phyloP scores from a whole-genome alignment of 2,888 invertebrate genomes.

The Aphidius colemani region DNA sequence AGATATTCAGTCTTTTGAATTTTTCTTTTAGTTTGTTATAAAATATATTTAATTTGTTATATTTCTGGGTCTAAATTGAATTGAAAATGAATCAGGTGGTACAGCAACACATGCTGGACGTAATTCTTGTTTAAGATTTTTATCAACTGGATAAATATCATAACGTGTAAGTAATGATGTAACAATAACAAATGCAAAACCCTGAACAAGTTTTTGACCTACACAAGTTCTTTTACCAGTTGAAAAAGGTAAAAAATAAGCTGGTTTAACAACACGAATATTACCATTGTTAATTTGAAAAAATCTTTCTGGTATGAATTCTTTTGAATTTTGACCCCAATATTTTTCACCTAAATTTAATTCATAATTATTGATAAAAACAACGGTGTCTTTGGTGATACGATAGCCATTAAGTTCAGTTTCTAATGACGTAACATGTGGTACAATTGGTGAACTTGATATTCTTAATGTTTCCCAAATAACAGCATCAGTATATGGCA shows the following conservation, averaged over 20 bases:
- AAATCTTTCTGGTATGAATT: conserved; percentile 79
- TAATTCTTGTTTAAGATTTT: conserved; percentile 64
- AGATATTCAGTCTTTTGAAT: not conserved
- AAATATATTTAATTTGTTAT: conserved; percentile 1
- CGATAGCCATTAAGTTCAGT: conserved; percentile 73
- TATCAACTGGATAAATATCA: conserved; percentile 65
- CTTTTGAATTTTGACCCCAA: conserved; percentile 71
- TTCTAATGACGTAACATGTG: conserved; percentile 82
- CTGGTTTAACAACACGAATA: conserved; percentile 62
- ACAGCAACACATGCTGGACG: conserved; percentile 74
- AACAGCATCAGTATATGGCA: conserved; percentile 83
- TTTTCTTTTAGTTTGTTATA: not conserved
- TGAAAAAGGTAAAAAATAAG: conserved; percentile 83
- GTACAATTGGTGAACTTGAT: conserved; percentile 87
- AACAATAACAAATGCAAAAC: conserved; percentile 75
- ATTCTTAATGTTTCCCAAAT: conserved; percentile 79
- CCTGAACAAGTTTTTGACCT: conserved; percentile 79
- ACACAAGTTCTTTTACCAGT: conserved; percentile 87
- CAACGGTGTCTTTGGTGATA: conserved; percentile 77
- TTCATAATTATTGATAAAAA: conserved; percentile 84
- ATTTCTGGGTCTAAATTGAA: conserved; percentile 56
- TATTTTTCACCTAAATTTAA: conserved; percentile 75
- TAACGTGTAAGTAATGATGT: conserved; percentile 75
- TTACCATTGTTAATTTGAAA: conserved; percentile 62
- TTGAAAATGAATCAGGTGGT: conserved; percentile 72